Evolutionary conservation across 2,113 vertebrate species (phyloP).

Genomic region (Otus sunia): DNA sequence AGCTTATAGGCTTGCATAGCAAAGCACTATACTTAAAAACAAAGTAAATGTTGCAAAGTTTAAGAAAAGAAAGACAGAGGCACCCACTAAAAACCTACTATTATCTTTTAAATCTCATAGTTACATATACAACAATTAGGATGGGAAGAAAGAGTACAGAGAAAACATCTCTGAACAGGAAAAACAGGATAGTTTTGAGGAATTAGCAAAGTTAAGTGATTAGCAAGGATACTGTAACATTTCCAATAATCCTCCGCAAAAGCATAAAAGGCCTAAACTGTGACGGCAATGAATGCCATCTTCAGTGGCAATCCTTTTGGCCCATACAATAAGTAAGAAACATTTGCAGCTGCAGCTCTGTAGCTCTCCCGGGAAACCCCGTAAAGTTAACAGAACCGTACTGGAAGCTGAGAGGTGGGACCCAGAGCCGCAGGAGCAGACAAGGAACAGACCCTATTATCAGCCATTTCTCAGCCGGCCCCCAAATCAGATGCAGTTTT

Average conservation of each 20-base stretch:
- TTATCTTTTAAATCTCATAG: not conserved
- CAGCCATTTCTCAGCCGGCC: not conserved
- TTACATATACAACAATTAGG: not conserved
- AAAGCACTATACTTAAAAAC: not conserved
- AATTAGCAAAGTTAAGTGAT: not conserved
- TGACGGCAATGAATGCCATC: not conserved
- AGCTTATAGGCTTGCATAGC: not conserved
- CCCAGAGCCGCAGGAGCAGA: not conserved
- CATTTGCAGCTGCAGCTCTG: not conserved
- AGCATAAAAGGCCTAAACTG: not conserved
- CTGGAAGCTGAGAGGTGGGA: not conserved
- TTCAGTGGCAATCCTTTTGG: not conserved
- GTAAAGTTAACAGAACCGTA: fast-evolving
- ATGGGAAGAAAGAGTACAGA: not conserved
- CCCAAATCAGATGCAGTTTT: not conserved
- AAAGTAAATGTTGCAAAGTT: not conserved
- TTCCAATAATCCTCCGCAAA: not conserved
- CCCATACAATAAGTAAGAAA: not conserved
- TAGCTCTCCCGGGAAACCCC: not conserved
- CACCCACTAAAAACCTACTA: not conserved
- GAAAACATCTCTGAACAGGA: not conserved
- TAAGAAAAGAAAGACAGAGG: not conserved
- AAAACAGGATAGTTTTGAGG: not conserved
- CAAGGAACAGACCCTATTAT: not conserved
- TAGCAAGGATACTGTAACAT: not conserved